A percentile compares a stretch with the other conserved stretches of the same genome.
Evolutionary conservation across 2,888 invertebrate species (phyloP).

Genomic region (Alentia gelatinosa): DNA sequence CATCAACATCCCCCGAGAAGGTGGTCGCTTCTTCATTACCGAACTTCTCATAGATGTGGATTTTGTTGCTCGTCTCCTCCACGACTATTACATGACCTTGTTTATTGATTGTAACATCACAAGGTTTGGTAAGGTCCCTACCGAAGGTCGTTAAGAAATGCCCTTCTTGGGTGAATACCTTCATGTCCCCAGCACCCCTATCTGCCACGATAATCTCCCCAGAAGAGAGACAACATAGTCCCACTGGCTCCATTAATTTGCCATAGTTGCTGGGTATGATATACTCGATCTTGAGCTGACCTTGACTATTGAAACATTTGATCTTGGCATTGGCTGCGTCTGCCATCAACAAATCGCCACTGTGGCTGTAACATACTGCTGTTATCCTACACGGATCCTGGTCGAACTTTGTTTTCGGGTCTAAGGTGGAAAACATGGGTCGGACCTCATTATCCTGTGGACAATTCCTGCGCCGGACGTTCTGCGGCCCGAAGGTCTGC

Average conservation of each 20-base stretch:
- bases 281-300: constrained; percentile 43
- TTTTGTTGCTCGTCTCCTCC: not conserved
- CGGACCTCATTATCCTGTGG: not conserved
- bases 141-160: constrained; percentile 12
- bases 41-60: constrained; percentile 4
- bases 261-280: constrained; percentile 10
- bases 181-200: not conserved
- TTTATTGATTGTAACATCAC: not conserved
- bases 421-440: not conserved
- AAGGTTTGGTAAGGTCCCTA: not conserved
- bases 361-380: not conserved
- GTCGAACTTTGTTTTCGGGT: constrained; percentile 33
- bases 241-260: not conserved
- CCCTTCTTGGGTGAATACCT: constrained; percentile 27
- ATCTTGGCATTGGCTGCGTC: constrained; percentile 41
- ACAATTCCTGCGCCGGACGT: not conserved
- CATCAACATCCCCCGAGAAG: not conserved
- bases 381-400: not conserved
- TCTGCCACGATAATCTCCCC: constrained; percentile 36
- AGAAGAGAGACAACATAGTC: not conserved
- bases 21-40: not conserved
- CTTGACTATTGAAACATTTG: not conserved
- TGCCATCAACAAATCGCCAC: not conserved
- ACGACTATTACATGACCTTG: constrained; percentile 42
- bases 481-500: constrained; percentile 30